Evolutionary conservation across 35 echinoderm and acorn worm genomes (phyloP), one percentile per base, ranked within the genome.

Genomic region (Diadema setosum): DNA sequence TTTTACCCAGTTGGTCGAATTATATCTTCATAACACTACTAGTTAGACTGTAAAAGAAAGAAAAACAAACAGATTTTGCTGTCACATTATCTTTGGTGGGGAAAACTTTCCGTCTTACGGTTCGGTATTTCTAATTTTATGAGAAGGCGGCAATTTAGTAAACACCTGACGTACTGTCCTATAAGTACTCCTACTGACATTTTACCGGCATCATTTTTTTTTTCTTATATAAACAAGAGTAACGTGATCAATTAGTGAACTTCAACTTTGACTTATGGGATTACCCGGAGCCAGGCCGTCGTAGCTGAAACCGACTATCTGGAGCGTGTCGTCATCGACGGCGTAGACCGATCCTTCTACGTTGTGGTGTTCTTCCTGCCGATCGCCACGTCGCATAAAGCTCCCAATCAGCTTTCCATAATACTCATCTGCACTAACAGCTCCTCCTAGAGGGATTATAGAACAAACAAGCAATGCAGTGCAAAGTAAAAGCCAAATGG

Each of bases 341-440:
- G 95, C 95, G 35, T 94, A 98, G 0, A 98, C 95, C 5, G 43
- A 85, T 1, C 95, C 95, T 5, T 39, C 16, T n/a, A 96, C 94
- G 1, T 33, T 16, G 27, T 96, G 85, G 12, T 42, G 16, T 3
- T 29, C 32, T 0, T 39, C 27, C 8, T 81, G 76, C 41, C 86
- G 59, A 39, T 17, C 12, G 9, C 63, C 63, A 15, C 9, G 63
- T 27, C 26, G 63, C 20, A 29, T 29, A 16, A 67, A 67, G 27
- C 37, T 34, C 5, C 87, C 93, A 26, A 94, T 64, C 9, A 70
- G 6, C 73, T 86, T 90, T 17, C 93, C 93, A 50, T 87, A 86
- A 27, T 94, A 81, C 3, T 25, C 26, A 67, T n/a, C n/a, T n/a
- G n/a, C n/a, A n/a, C n/a, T n/a, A n/a, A n/a, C n/a, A n/a, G n/a